Evolutionary conservation across 2,797 vertebrate species (phyloP).

Genomic region (Ctenopoma kingsleyae): DNA sequence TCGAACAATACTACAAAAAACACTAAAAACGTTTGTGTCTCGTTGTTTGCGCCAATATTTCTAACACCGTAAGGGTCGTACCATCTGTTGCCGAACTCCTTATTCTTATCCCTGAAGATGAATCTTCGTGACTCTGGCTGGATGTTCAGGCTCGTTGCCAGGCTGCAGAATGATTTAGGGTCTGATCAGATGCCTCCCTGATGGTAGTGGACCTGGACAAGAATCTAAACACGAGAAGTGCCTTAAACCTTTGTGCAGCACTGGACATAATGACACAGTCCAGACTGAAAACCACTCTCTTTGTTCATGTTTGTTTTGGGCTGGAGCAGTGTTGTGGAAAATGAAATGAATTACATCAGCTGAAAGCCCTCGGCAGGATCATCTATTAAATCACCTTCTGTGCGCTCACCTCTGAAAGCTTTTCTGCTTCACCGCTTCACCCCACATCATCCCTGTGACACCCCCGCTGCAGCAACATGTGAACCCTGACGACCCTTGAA

Average conservation of each 20-base stretch:
- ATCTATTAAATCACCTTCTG: slow-evolving; percentile 34
- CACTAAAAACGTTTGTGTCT: too few species aligned
- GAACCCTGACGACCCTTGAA: background rate
- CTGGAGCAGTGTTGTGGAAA: background rate
- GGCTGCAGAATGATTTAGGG: too few species aligned
- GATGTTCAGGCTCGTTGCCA: too few species aligned
- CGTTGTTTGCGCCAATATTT: too few species aligned
- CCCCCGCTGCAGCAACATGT: background rate
- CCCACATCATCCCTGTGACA: background rate
- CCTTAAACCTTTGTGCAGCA: background rate
- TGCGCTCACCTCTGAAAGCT: slow-evolving; percentile 5
- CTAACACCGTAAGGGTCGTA: too few species aligned
- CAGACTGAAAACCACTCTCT: background rate
- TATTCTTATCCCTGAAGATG: too few species aligned
- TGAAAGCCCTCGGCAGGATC: slow-evolving; percentile 18
- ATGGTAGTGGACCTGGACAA: too few species aligned
- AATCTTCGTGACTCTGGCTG: too few species aligned
- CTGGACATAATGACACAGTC: background rate
- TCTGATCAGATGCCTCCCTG: background rate
- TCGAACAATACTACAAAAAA: too few species aligned
- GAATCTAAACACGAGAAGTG: background rate
- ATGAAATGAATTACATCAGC: slow-evolving; percentile 16
- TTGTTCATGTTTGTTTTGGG: too few species aligned
- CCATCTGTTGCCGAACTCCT: too few species aligned
- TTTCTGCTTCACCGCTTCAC: background rate